Conservation (phyloP, 2,888 invertebrate genomes). For the Hypselothyrea guttata region DNA sequence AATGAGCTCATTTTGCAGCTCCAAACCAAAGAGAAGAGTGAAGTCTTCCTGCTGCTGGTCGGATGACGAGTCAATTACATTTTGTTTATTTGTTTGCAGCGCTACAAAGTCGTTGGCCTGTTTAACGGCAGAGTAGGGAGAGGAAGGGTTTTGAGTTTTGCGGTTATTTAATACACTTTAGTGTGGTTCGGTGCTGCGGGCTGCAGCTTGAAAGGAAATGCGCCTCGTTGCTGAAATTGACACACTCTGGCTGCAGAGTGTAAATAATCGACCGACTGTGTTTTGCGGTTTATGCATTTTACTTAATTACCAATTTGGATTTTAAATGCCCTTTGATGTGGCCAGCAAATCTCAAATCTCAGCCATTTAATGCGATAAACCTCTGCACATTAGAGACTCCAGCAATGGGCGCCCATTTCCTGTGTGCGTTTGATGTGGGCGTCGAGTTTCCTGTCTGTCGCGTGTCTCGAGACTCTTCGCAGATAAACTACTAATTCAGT, state of each 20-base stretch:
- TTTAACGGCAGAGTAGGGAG: constrained; percentile 39
- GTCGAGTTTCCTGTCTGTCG: constrained; percentile 61
- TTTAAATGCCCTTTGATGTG: constrained; percentile 76
- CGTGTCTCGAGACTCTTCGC: constrained; percentile 36
- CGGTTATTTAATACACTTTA: constrained; percentile 73
- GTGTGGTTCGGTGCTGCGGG: constrained; percentile 34
- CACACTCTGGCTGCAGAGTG: constrained; percentile 56
- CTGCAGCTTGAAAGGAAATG: constrained; percentile 31
- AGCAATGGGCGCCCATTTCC: constrained; percentile 52
- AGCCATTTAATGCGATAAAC: not conserved
- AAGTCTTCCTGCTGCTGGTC: constrained; percentile 23
- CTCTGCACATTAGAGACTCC: not conserved
- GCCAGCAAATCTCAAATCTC: constrained; percentile 18
- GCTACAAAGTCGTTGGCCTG: constrained; percentile 43
- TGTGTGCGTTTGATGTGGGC: constrained; percentile 46
- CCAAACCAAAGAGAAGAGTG: constrained; percentile 6
- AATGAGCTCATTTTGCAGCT: constrained; percentile 39
- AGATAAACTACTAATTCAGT: constrained; percentile 66
- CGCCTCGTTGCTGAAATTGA: constrained; percentile 40
- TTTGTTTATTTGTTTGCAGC: constrained; percentile 45
- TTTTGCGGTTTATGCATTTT: constrained; percentile 73
- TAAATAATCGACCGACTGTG: constrained; percentile 67
- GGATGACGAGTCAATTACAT: constrained; percentile 69
- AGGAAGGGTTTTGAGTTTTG: constrained; percentile 49
- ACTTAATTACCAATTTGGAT: constrained; percentile 75